These are phyloP conservation scores for Theretra japonica DNA, from an alignment of 2,888 invertebrate genomes.

Conservation along the genomic window DNA sequence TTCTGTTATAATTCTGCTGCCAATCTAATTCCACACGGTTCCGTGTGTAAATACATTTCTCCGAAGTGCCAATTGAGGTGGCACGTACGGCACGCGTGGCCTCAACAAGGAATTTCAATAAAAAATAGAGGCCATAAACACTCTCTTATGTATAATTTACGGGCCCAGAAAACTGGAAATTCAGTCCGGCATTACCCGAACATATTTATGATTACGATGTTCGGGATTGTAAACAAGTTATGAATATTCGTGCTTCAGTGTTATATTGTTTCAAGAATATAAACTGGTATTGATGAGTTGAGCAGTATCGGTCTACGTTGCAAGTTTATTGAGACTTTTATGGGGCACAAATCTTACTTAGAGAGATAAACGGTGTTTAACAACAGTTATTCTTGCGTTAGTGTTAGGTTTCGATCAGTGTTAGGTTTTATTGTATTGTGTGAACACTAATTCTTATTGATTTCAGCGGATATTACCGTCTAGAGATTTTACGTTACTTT, in stretches of 20 bases:
- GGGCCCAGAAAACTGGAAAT: neutral
- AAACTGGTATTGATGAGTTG: too few relatives aligned
- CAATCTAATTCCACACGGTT: constrained; percentile 19
- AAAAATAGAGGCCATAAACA: constrained; percentile 5
- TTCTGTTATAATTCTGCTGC: constrained; percentile 1
- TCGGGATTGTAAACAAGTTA: constrained; percentile 13
- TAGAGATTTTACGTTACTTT: too few relatives aligned
- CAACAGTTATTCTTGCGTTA: too few relatives aligned
- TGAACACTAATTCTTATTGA: too few relatives aligned
- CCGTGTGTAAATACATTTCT: constrained; percentile 18
- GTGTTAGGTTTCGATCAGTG: too few relatives aligned
- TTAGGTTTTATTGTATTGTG: too few relatives aligned
- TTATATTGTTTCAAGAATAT: neutral
- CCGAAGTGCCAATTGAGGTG: constrained; percentile 20
- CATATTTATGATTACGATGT: constrained; percentile 14
- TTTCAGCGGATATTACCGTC: too few relatives aligned
- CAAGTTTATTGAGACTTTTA: too few relatives aligned
- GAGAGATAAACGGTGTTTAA: too few relatives aligned
- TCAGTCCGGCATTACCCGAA: neutral
- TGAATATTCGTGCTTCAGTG: neutral
- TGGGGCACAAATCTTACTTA: too few relatives aligned
- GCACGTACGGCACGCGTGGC: neutral
- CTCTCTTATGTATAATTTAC: constrained; percentile 9
- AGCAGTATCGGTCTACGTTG: too few relatives aligned
- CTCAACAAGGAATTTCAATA: constrained; percentile 15